Evolutionary conservation across 2,888 invertebrate genomes (phyloP), one percentile per base, ranked within the genome.

Genomic region (Imbricaverruca yamaguchii): DNA sequence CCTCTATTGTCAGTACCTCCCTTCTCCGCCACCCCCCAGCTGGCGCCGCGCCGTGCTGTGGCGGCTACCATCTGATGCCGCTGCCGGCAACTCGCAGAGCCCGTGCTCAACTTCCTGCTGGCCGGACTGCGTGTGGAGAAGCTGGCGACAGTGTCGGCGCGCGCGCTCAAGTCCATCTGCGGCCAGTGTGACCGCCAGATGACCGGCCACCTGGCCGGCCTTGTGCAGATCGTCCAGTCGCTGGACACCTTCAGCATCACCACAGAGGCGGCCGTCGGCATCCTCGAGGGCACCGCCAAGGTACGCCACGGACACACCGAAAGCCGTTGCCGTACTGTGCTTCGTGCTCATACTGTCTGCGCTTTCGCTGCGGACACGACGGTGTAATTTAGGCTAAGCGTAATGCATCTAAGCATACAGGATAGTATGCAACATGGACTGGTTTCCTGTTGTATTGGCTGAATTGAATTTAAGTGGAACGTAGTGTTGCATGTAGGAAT

Each of bases 121-220:
- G 90, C 90, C 74, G 92, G 93, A 82, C 88, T 96, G 83, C 92
- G 91, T 82, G 92, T 93, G 85, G 90, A 90, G 81, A 91, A 92
- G n/a, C 87, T 94, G 81, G 92, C 94, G 0, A 90, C 91, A 23
- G 93, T 93, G 0, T 94, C 97, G 1, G 95, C 97, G 15, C 91
- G 91, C 18, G 92, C 97, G 0, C 87, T 98, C 80, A 94, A 95
- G 88, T 93, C 91, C 85, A 93, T 97, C 84, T 96, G 97, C 87
- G 90, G 92, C 80, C 91, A 92, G 23, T 96, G 96, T 86, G 91
- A 93, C 77, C 89, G 90, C 81, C 92, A 93, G 85, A 95, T 96
- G 92, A 90, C 91, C 0, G 84, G 84, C 15, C 94, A 95, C 87
- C 92, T 94, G 81, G 89, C 90, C 63, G 90, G 92, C 63, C 89